These are phyloP conservation scores for Apoderus coryli DNA, from an alignment of 2,888 invertebrate species.

Conservation along the genomic window DNA sequence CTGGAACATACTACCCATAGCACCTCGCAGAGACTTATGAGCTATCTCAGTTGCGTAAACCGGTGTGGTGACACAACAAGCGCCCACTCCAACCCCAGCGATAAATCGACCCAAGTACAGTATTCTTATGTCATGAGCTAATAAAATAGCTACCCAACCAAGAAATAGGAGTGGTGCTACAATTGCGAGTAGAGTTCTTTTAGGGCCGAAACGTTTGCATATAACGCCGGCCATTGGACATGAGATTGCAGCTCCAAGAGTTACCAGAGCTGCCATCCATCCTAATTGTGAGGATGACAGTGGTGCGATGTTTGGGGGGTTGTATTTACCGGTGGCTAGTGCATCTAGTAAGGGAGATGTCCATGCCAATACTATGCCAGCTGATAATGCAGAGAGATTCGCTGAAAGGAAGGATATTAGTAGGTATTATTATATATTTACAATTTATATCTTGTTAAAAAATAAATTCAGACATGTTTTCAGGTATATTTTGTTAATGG, in stretches of 20 bases:
- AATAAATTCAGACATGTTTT: too few relatives aligned
- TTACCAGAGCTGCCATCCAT: slow-evolving; percentile 57
- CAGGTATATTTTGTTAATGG: too few relatives aligned
- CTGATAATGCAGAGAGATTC: slow-evolving; percentile 62
- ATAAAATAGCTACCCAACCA: slow-evolving; percentile 62
- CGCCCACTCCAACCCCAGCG: slow-evolving; percentile 61
- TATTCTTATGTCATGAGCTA: slow-evolving; percentile 46
- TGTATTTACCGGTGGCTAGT: slow-evolving; percentile 36
- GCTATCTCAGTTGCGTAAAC: slow-evolving; percentile 79
- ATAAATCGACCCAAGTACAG: slow-evolving; percentile 54
- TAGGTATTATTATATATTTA: too few relatives aligned
- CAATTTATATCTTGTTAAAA: too few relatives aligned
- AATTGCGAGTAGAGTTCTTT: slow-evolving; percentile 48
- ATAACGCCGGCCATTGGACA: background rate
- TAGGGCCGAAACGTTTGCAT: too few relatives aligned
- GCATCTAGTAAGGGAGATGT: slow-evolving; percentile 52
- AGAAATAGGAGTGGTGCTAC: slow-evolving; percentile 52
- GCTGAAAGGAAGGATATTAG: slow-evolving; percentile 34
- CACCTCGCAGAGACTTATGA: slow-evolving; percentile 68
- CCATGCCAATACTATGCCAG: slow-evolving; percentile 67
- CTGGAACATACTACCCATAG: slow-evolving; percentile 77
- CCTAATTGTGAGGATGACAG: slow-evolving; percentile 42
- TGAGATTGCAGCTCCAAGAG: too few relatives aligned
- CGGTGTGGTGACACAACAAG: slow-evolving; percentile 71
- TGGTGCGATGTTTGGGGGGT: slow-evolving; percentile 33